Conservation (phyloP, 2,797 vertebrate species). For the Aeoliscus strigatus region DNA sequence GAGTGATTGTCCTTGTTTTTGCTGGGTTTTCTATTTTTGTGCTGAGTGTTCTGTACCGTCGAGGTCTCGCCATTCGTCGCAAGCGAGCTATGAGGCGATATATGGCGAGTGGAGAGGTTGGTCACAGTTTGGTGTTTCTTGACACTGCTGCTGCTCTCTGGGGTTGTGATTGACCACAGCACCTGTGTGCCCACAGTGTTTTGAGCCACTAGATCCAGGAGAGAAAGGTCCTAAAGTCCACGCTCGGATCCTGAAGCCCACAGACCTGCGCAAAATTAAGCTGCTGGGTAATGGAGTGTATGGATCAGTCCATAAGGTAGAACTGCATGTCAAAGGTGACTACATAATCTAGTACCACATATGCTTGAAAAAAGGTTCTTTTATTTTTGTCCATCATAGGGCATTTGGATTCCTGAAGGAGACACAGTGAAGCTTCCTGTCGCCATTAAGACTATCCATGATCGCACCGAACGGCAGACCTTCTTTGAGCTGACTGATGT, state of each 20-base stretch:
- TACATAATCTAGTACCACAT: not conserved
- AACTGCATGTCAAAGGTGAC: not conserved
- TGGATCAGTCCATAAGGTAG: slow-evolving; percentile 90
- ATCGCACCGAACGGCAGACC: slow-evolving; percentile 81
- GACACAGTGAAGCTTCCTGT: slow-evolving; percentile 95
- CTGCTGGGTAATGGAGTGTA: slow-evolving; percentile 87
- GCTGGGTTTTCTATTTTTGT: slow-evolving; percentile 72
- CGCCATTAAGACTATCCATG: slow-evolving; percentile 90
- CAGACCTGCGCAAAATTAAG: slow-evolving; percentile 87
- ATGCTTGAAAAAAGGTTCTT: slow-evolving; percentile 2
- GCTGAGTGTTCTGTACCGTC: slow-evolving; percentile 81
- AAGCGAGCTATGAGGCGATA: slow-evolving; percentile 93
- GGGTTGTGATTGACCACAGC: not conserved
- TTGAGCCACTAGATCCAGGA: slow-evolving; percentile 86
- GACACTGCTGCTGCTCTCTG: not conserved
- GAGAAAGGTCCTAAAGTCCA: slow-evolving; percentile 87
- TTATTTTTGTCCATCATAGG: slow-evolving; percentile 64
- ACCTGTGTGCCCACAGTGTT: slow-evolving; percentile 68
- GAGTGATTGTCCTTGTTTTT: slow-evolving; percentile 74
- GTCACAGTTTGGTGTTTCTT: slow-evolving; percentile 23
- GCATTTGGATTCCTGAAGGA: slow-evolving; percentile 92
- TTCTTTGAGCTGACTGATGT: slow-evolving; percentile 87
- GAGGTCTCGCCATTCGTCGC: slow-evolving; percentile 84
- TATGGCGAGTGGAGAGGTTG: slow-evolving; percentile 87
- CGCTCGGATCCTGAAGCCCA: slow-evolving; percentile 82